Evolutionary conservation across 1,140 invertebrate genomes (phyloP).

Genomic region (Sminthurides bifidus): DNA sequence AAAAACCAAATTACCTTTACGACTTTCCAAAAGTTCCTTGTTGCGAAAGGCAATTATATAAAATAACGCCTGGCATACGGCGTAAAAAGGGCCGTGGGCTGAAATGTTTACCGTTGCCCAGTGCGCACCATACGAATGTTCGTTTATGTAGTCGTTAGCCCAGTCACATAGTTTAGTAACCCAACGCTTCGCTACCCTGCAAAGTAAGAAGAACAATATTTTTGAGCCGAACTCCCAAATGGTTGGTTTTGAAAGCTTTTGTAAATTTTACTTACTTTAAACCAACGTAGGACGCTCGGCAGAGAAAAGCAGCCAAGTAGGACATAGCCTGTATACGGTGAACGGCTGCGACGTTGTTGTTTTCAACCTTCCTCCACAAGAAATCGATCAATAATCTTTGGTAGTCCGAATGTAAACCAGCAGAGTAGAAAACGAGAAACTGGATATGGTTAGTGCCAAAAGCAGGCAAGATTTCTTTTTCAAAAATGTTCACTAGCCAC

Average conservation of each 20-base stretch:
- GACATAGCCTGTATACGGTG: conserved; percentile 55
- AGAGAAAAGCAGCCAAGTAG: conserved; percentile 63
- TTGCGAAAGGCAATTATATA: conserved; percentile 79
- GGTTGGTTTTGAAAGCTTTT: no score
- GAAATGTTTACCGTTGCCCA: conserved; percentile 44
- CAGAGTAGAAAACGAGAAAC: conserved; percentile 64
- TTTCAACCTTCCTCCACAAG: conserved; percentile 61
- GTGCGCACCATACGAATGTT: conserved; percentile 8
- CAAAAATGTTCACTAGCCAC: conserved; percentile 48
- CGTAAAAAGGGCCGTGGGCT: conserved; percentile 74
- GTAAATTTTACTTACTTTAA: conserved; percentile 48
- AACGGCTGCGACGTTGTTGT: conserved; percentile 50
- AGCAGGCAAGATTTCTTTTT: conserved; percentile 58
- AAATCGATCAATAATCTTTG: conserved; percentile 37
- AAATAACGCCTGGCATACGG: conserved; percentile 78
- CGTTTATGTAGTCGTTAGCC: conserved; percentile 61
- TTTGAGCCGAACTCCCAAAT: no score
- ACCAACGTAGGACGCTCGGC: conserved; percentile 53
- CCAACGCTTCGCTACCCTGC: conserved; percentile 49
- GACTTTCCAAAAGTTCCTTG: conserved; percentile 61
- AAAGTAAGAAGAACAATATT: no score
- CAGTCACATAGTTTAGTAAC: conserved; percentile 54
- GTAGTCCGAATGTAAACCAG: conserved; percentile 43
- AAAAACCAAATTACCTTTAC: conserved; percentile 50
- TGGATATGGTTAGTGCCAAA: conserved; percentile 62